Base-by-base conservation (phyloP, 2,113 vertebrate species). In the Mesembrinibis cayennensis region DNA sequence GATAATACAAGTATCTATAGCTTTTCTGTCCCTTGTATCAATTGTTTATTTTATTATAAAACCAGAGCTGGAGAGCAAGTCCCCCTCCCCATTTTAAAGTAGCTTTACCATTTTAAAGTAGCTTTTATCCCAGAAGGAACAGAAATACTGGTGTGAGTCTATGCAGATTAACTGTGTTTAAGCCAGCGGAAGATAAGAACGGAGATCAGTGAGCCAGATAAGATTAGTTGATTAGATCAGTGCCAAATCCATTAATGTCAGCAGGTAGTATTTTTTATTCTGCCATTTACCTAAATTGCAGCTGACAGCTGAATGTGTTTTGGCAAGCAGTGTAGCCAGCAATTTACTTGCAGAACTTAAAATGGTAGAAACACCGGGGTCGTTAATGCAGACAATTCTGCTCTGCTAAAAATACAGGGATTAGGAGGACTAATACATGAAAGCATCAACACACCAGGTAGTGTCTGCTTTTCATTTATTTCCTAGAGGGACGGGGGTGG, bases 281-380 rank as follows among this genome's bases (percentile, higher is more conserved):
- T 50, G 78, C 95, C 66, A 7, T 96, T 91, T 86, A 78, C 72
- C 45, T 90, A 96, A 97, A 98, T 96, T 47, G 42, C 52, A 40
- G 17, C 84, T 96, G 97, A 97, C 96, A 95, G 77, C 73, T 81
- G 93, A 93, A 84, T 87, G 87, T 95, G 95, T 90, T 83, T 91
- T 97, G 95, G 94, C 93, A 92, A 85, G 88, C 21, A 32, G 42
- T 8, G 7, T 2, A 93, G 78, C 89, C 73, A 80, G 85, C 91
- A 78, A 66, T 94, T 96, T 96, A 22, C 80, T 90, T 91, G 45
- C 21, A 62, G 90, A 89, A 95, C 59, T 92, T 90, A 80, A 95
- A 84, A 71, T 70, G 86, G 83, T 87, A 65, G 91, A 86, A 96
- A 93, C 50, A 82, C 50, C 2, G 3, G 25, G 56, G 82, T 90